Evolutionary conservation across 2,888 invertebrate species (phyloP).

Genomic region (Acanthosepion pharaonis): DNA sequence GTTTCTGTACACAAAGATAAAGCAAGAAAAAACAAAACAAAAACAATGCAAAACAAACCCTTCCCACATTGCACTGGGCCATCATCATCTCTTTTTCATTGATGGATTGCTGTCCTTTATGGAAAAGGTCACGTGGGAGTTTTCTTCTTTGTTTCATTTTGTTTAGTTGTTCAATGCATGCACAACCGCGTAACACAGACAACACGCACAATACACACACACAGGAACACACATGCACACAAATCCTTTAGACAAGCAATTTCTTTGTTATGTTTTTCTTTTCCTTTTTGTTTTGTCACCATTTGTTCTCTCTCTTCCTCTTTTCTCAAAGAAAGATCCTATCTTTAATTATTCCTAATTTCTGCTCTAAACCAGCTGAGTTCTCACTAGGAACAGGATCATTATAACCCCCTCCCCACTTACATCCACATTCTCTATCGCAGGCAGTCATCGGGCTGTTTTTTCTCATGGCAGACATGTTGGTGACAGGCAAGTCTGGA

Average conservation of each 20-base stretch:
- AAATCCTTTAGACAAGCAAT: background rate
- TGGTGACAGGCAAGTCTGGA: constrained; percentile 33
- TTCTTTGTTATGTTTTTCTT: background rate
- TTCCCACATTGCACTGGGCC: background rate
- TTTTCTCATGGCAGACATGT: background rate
- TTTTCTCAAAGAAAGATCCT: constrained; percentile 22
- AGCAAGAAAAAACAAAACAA: background rate
- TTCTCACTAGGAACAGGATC: background rate
- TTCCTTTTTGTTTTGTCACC: background rate
- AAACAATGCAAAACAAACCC: background rate
- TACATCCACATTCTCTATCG: background rate
- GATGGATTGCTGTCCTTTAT: background rate
- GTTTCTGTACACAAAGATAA: constrained; percentile 33
- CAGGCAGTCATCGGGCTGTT: background rate
- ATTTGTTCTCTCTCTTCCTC: background rate
- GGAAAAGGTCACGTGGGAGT: background rate
- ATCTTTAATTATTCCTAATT: constrained; percentile 33
- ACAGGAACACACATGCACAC: background rate
- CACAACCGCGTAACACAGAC: constrained; percentile 15
- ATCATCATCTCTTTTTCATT: background rate
- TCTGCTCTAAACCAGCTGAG: background rate
- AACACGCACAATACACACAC: background rate
- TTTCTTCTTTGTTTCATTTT: background rate
- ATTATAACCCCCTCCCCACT: background rate
- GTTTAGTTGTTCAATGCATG: background rate